phyloP scores from a whole-genome alignment of 2,888 invertebrate species.

The Aleiodes alternator region DNA sequence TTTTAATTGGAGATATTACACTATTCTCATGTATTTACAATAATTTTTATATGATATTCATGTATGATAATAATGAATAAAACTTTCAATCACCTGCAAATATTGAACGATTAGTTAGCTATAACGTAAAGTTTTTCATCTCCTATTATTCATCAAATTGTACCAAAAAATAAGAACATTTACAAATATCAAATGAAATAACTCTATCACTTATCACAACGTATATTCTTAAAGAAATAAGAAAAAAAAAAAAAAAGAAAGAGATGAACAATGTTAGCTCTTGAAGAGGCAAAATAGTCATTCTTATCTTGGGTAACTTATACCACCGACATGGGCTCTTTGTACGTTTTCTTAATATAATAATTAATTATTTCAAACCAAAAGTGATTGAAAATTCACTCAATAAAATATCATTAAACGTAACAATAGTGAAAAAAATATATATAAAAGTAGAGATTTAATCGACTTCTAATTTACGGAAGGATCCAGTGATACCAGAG shows the following conservation, averaged over 20 bases:
- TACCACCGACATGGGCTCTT: constrained; percentile 55
- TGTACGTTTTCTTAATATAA: constrained; percentile 44
- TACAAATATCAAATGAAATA: neutral
- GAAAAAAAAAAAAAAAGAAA: too few relatives aligned
- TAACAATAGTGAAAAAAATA: neutral
- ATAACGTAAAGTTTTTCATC: neutral
- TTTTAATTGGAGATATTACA: neutral
- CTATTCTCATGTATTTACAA: constrained; percentile 19
- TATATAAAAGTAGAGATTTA: constrained; percentile 70
- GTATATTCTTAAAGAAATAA: too few relatives aligned
- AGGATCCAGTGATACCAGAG: constrained; percentile 87
- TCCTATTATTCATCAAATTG: constrained; percentile 1
- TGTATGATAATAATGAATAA: constrained; percentile 26
- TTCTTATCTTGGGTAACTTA: constrained; percentile 54
- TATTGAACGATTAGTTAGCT: neutral
- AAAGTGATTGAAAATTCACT: constrained; percentile 34
- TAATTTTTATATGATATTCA: neutral
- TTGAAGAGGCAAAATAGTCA: constrained; percentile 6
- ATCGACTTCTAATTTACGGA: constrained; percentile 90
- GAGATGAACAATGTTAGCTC: constrained; percentile 20
- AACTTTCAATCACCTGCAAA: neutral
- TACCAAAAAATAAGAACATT: neutral
- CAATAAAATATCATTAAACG: constrained; percentile 24
- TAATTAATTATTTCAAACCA: constrained; percentile 20
- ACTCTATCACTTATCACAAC: neutral